Percentiles rank a stretch among this genome's conserved stretches.
phyloP scores from a whole-genome alignment of 2,113 vertebrate species.

The Marcusenius ussheri region DNA sequence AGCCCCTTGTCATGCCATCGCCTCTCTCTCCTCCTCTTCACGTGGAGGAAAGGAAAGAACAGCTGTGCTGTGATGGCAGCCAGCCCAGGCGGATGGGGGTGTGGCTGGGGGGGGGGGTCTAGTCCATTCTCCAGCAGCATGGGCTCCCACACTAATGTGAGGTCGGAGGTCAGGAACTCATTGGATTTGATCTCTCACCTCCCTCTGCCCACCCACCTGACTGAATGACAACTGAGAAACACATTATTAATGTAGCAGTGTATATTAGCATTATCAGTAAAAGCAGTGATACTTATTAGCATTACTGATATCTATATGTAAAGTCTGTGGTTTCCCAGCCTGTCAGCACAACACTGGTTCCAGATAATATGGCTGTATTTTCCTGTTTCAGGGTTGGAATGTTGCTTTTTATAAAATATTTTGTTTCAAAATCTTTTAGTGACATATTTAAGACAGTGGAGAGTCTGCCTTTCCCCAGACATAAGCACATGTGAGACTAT shows the following conservation, averaged over 20 bases:
- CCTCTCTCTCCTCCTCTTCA: background rate
- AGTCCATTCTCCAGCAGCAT: background rate
- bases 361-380: background rate
- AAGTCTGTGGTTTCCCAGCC: background rate
- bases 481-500: background rate
- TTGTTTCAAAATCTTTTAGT: background rate
- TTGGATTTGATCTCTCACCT: slow-evolving; percentile 4
- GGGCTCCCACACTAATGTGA: background rate
- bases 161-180: background rate
- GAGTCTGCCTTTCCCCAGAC: background rate
- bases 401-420: background rate
- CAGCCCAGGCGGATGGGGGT: background rate
- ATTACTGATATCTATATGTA: background rate
- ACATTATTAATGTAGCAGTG: background rate
- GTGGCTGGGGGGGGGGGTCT: background rate
- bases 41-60: background rate
- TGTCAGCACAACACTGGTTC: background rate
- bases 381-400: background rate
- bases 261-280: background rate
- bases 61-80: slow-evolving; percentile 13
- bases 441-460: background rate
- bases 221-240: background rate
- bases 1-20: background rate
- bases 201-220: background rate
- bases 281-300: background rate